Base-by-base conservation (phyloP, 2,113 vertebrate species). In the Drymodes brunneopygia region DNA sequence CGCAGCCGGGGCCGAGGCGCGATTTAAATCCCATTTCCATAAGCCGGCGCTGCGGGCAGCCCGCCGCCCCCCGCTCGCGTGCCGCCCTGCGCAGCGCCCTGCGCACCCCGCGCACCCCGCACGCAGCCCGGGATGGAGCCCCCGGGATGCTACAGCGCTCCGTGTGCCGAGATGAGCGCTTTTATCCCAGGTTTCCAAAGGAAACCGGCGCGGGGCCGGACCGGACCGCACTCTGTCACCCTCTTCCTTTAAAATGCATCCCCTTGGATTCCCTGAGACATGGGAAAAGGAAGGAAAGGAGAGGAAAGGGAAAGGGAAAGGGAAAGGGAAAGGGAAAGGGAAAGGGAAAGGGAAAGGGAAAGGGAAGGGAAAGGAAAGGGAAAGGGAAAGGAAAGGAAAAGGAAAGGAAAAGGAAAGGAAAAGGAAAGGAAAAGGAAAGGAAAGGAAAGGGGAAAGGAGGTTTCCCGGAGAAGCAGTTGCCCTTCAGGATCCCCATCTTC, bases 11-110 rank as follows among this genome's bases (percentile, higher is more conserved):
- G 73, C 81, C 11, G 57, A 48, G 47, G 45, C 42, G 51, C 61
- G 77, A 79, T 81, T 73, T 86, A 88, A 88, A 91, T 96, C 80
- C 82, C 19, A 86, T 94, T 88, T 93, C 90, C 91, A 91, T 91
- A 93, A 94, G 81, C 84, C 75, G 83, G 70, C 9, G 75, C 87
- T 81, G 87, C 83, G 88, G 51, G 57, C 72, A 36, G 56, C 70
- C 70, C 60, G 58, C 45, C 65, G 75, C 47, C 29, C 89, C 82
- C 79, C 28, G 74, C 70, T 65, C 95, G 95, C 95, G 92, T 93
- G 92, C 90, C 86, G 64, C n/a, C 53, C 86, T 57, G 65, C 91
- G 84, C 84, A 66, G 69, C 61, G 42, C 42, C 42, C 74, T 31
- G 36, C 66, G 51, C 65, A 21, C 11, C 57, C 74, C 35, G 36